phyloP scores from a whole-genome alignment of 2,888 invertebrate genomes.

The Plebejus melissa region DNA sequence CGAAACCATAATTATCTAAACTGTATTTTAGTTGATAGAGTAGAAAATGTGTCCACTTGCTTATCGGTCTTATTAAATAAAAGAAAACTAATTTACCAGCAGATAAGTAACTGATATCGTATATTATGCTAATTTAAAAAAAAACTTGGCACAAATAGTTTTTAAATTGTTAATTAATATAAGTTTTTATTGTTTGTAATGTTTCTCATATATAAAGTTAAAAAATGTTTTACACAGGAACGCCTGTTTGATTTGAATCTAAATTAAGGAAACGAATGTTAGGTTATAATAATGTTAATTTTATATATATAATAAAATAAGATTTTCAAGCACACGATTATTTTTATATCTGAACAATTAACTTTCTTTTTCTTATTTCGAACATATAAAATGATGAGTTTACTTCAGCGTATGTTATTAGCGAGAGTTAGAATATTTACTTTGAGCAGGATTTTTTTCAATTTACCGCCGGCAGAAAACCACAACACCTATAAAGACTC shows the following conservation, averaged over 20 bases:
- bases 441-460: background rate
- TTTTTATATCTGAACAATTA: no score
- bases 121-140: background rate
- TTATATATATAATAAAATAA: no score
- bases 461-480: background rate
- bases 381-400: background rate
- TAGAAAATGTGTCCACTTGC: no score
- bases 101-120: background rate
- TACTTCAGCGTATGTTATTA: background rate
- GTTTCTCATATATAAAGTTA: background rate
- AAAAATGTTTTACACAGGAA: no score
- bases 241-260: background rate
- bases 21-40: no score
- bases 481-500: constrained; percentile 1
- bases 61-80: no score
- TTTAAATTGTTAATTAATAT: constrained; percentile 9
- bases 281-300: background rate
- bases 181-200: background rate
- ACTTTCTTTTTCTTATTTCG: no score
- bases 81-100: background rate
- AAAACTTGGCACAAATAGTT: background rate
- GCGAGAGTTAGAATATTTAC: background rate
- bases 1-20: no score
- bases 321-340: no score
- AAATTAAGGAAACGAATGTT: background rate